These are phyloP conservation scores for Zaprionus inermis DNA, from an alignment of 1,140 invertebrate species.

Conservation along the genomic window DNA sequence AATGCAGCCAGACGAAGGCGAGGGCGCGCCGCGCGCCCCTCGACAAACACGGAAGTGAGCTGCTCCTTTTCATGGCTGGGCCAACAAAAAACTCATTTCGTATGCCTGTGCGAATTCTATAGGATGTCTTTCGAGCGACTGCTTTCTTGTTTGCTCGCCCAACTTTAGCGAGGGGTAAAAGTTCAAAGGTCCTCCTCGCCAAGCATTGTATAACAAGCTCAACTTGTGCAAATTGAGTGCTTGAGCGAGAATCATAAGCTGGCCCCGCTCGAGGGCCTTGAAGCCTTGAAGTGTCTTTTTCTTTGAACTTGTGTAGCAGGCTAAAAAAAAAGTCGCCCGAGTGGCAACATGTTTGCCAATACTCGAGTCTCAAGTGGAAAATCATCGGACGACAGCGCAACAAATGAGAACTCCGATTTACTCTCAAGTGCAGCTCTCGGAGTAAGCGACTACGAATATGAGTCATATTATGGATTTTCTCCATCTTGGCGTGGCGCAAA, in stretches of 20 bases:
- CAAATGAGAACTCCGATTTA: constrained; percentile 37
- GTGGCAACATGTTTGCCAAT: constrained; percentile 46
- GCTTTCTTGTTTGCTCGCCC: constrained; percentile 64
- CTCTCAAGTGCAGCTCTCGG: not conserved
- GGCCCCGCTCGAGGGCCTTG: constrained; percentile 7
- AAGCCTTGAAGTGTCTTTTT: constrained; percentile 64
- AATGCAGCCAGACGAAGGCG: constrained; percentile 6
- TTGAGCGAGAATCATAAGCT: constrained; percentile 45
- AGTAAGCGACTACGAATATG: constrained; percentile 51
- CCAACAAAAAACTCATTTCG: constrained; percentile 69
- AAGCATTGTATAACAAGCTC: constrained; percentile 70
- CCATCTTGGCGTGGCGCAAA: constrained; percentile 51
- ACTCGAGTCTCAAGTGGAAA: constrained; percentile 48
- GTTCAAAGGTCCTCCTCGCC: constrained; percentile 70
- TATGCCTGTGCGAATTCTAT: constrained; percentile 62
- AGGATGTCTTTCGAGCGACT: constrained; percentile 46
- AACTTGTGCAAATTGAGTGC: constrained; percentile 64
- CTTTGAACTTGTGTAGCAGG: constrained; percentile 63
- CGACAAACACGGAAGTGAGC: constrained; percentile 68
- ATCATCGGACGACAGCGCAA: constrained; percentile 34
- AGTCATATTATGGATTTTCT: constrained; percentile 77
- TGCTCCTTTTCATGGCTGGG: constrained; percentile 53
- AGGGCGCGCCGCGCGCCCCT: constrained; percentile 11
- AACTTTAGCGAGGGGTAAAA: constrained; percentile 44
- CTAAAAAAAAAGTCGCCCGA: constrained; percentile 44